phyloP scores from a whole-genome alignment of 1,140 invertebrate species.

The Phymorhynchus buccinoides region DNA sequence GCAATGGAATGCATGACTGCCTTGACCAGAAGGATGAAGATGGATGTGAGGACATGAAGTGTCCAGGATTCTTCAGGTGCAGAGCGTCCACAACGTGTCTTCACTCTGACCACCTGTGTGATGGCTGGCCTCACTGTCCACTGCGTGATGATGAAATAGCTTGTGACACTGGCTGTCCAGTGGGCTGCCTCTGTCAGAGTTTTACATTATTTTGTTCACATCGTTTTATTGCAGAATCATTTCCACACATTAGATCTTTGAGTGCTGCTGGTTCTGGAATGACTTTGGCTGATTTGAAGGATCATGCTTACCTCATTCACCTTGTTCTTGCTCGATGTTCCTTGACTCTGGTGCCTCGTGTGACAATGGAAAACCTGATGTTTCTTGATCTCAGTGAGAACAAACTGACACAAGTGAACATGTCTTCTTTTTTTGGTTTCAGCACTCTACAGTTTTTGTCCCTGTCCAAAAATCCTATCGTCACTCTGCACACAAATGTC shows the following conservation, averaged over 20 bases:
- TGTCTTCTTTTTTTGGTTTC: neutral
- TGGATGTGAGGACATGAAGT: neutral
- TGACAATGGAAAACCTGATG: neutral
- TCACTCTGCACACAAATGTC: conserved; percentile 2
- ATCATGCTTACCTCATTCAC: neutral
- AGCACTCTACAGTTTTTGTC: conserved; percentile 7
- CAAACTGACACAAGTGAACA: neutral
- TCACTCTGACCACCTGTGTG: conserved; percentile 8
- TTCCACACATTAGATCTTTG: neutral
- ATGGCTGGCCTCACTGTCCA: conserved; percentile 34
- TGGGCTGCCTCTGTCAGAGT: conserved; percentile 38
- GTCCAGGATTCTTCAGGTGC: neutral
- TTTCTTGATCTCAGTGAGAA: conserved; percentile 36
- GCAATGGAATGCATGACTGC: conserved; percentile 16
- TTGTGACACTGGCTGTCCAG: conserved; percentile 40
- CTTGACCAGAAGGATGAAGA: conserved; percentile 3
- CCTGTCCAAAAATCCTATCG: conserved; percentile 5
- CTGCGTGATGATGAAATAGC: conserved; percentile 38
- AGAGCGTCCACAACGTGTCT: neutral
- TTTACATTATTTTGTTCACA: neutral
- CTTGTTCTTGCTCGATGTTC: neutral
- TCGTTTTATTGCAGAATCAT: neutral
- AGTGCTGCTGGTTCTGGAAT: neutral
- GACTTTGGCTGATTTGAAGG: neutral
- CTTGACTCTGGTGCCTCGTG: neutral